A percentile compares a stretch with the other conserved stretches of the same genome.
These are phyloP conservation scores for Tanytarsus gracilentus DNA, from an alignment of 2,888 invertebrate genomes.

Conservation along the genomic window DNA sequence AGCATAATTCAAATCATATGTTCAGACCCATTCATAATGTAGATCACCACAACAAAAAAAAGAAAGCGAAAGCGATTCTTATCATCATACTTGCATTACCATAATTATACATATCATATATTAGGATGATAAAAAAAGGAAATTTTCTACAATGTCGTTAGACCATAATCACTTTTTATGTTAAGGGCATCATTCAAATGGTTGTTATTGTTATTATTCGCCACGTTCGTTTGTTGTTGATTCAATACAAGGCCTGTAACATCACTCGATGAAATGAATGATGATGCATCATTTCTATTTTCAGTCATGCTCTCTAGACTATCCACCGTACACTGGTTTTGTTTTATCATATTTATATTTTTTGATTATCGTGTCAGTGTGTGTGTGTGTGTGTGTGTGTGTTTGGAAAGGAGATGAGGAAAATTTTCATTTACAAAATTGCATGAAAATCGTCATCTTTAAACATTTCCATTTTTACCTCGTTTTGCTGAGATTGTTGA, in stretches of 20 bases:
- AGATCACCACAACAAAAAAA: too few species aligned
- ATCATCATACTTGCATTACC: too few species aligned
- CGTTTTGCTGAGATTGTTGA: conserved; percentile 32
- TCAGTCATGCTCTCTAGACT: conserved; percentile 36
- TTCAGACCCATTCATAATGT: too few species aligned
- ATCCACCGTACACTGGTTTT: conserved; percentile 44
- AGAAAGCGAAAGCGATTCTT: too few species aligned
- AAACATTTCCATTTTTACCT: conserved; percentile 26
- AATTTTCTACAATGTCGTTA: conserved; percentile 61
- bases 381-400: conserved; percentile 26
- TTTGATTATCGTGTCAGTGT: conserved; percentile 12
- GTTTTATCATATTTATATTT: background rate
- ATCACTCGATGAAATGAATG: conserved; percentile 46
- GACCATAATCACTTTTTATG: conserved; percentile 80
- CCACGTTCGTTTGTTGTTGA: conserved; percentile 31
- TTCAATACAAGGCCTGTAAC: conserved; percentile 38
- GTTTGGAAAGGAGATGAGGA: background rate
- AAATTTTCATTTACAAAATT: conserved; percentile 4
- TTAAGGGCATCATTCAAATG: conserved; percentile 40
- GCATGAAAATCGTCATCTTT: conserved; percentile 23
- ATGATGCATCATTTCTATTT: conserved; percentile 38
- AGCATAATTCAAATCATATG: too few species aligned
- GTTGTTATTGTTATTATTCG: conserved; percentile 26
- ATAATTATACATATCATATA: background rate
- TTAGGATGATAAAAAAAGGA: background rate